These are phyloP conservation scores for Drosophila affinis DNA, from an alignment of 2,888 invertebrate genomes.

Conservation along the genomic window DNA sequence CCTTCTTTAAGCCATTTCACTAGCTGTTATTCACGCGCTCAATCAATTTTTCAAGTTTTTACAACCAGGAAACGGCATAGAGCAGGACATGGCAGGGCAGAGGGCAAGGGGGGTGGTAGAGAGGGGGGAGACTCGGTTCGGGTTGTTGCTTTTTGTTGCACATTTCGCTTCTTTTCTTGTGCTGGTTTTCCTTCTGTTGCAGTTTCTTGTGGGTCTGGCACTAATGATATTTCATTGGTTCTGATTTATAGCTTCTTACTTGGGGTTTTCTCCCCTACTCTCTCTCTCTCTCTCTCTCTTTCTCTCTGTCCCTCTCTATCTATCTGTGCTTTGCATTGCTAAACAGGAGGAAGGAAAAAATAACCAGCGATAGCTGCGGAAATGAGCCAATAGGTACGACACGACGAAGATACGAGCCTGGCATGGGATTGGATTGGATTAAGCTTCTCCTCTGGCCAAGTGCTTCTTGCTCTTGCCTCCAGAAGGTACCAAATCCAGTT, in stretches of 20 bases:
- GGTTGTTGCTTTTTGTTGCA: slow-evolving; percentile 16
- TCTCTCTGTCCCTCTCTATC: no score
- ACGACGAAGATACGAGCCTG: not conserved
- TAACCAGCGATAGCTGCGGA: slow-evolving; percentile 5
- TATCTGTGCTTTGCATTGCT: slow-evolving; percentile 23
- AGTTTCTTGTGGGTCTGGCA: slow-evolving; percentile 24
- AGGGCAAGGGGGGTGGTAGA: not conserved
- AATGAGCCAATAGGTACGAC: slow-evolving; percentile 36
- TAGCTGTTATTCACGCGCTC: slow-evolving; percentile 76
- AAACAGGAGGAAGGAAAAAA: not conserved
- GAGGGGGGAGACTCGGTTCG: not conserved
- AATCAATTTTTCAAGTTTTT: slow-evolving; percentile 77
- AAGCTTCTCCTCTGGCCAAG: not conserved
- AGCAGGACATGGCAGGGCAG: not conserved
- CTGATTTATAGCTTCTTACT: slow-evolving; percentile 65
- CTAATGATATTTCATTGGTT: slow-evolving; percentile 75
- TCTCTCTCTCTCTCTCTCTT: no score
- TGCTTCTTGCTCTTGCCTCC: not conserved
- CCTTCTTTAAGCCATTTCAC: slow-evolving; percentile 55
- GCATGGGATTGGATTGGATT: slow-evolving; percentile 3
- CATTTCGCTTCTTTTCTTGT: slow-evolving; percentile 16
- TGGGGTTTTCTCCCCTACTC: not conserved
- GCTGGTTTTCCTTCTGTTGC: not conserved
- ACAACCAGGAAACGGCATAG: slow-evolving; percentile 40
- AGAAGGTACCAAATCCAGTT: not conserved